Percentiles rank a stretch among this genome's conserved stretches.
Conservation (phyloP, 2,113 vertebrate genomes). For the Clarias gariepinus region DNA sequence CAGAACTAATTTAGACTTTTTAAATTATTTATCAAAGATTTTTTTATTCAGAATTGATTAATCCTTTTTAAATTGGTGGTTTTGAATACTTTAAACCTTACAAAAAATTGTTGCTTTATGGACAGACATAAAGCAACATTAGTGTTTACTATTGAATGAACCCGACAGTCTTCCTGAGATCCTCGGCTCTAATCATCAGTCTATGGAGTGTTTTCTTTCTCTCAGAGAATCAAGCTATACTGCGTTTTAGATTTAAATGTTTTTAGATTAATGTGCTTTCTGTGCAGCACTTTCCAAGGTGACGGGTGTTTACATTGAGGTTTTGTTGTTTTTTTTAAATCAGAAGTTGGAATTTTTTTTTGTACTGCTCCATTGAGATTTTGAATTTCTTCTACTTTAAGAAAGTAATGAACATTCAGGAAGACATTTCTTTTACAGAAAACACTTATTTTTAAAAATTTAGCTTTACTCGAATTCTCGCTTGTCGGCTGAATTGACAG, state of each 20-base stretch:
- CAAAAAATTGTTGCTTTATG: too few species aligned
- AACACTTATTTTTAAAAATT: too few species aligned
- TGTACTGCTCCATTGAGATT: not conserved
- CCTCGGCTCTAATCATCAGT: not conserved
- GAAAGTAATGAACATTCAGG: not conserved
- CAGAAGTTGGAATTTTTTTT: not conserved
- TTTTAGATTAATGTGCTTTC: not conserved
- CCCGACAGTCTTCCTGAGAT: too few species aligned
- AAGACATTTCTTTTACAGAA: not conserved
- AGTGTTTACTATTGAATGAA: too few species aligned
- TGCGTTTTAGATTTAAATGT: not conserved
- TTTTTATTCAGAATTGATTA: too few species aligned
- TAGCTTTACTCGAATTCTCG: not conserved
- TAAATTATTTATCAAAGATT: too few species aligned
- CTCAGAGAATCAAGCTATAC: not conserved
- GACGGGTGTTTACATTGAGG: not conserved
- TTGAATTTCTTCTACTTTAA: not conserved
- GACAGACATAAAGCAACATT: too few species aligned
- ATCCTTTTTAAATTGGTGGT: too few species aligned
- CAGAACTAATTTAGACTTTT: too few species aligned
- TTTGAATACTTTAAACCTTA: too few species aligned
- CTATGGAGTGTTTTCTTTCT: not conserved
- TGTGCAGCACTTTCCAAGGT: not conserved
- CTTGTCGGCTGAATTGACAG: not conserved
- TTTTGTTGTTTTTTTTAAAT: not conserved